Conservation (phyloP, 1,140 invertebrate species). For the Drosophila pruinosa region DNA sequence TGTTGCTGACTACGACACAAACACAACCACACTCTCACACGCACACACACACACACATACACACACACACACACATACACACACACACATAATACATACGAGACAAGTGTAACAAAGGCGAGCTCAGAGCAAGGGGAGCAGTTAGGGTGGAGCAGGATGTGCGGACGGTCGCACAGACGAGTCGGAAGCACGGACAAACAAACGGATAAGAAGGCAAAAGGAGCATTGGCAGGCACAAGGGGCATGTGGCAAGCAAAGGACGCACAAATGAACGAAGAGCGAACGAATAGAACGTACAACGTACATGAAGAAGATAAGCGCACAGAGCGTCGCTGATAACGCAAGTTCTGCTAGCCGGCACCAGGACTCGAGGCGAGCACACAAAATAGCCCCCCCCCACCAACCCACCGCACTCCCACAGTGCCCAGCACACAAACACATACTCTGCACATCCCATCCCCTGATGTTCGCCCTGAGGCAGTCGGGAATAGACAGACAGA, state of each 20-base stretch:
- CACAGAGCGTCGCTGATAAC: slow-evolving; percentile 75
- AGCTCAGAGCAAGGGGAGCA: neutral
- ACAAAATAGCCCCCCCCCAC: neutral
- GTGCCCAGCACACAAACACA: neutral
- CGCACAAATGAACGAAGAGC: slow-evolving; percentile 3
- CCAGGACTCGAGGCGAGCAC: neutral
- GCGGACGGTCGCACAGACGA: slow-evolving; percentile 78
- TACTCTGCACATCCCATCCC: neutral
- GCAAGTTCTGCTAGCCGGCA: slow-evolving; percentile 47
- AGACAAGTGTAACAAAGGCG: slow-evolving; percentile 40
- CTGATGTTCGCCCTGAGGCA: slow-evolving; percentile 8
- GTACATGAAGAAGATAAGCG: slow-evolving; percentile 76
- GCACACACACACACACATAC: slow-evolving; percentile 38
- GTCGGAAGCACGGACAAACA: slow-evolving; percentile 77
- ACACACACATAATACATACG: neutral
- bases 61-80: neutral
- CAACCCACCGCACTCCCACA: neutral
- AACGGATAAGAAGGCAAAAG: slow-evolving; percentile 72
- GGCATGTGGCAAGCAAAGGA: slow-evolving; percentile 29
- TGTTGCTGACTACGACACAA: slow-evolving; percentile 57
- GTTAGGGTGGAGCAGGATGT: slow-evolving; percentile 56
- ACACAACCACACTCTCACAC: no score
- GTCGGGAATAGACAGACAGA: slow-evolving; percentile 18
- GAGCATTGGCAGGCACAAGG: slow-evolving; percentile 1
- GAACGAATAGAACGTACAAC: slow-evolving; percentile 46